These are phyloP conservation scores for Lophotis ruficrista DNA, from an alignment of 2,113 vertebrate genomes.

Conservation along the genomic window DNA sequence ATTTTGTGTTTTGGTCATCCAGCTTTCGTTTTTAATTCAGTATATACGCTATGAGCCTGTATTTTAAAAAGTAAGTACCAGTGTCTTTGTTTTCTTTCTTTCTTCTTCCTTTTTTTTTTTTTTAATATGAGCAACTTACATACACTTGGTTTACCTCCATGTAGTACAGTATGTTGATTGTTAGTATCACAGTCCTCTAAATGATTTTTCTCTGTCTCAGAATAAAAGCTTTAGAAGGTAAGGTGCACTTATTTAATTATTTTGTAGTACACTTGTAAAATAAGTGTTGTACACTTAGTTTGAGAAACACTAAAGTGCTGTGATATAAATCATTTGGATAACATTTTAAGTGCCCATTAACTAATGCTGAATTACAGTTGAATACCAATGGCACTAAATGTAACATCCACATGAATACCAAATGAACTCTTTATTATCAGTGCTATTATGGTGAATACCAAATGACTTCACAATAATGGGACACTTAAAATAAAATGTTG, in stretches of 20 bases:
- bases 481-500: constrained; percentile 71
- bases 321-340: constrained; percentile 72
- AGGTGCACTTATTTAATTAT: constrained; percentile 76
- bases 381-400: constrained; percentile 70
- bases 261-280: constrained; percentile 73
- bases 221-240: constrained; percentile 79
- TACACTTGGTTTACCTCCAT: constrained; percentile 47
- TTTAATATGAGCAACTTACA: constrained; percentile 34
- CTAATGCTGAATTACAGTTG: constrained; percentile 76
- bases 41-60: constrained; percentile 79
- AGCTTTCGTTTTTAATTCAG: constrained; percentile 76
- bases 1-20: constrained; percentile 70
- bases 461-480: constrained; percentile 72
- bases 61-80: constrained; percentile 80
- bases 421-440: constrained; percentile 77
- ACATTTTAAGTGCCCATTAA: constrained; percentile 81
- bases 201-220: constrained; percentile 73
- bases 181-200: constrained; percentile 71
- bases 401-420: constrained; percentile 72
- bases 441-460: constrained; percentile 67
- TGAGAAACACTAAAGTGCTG: constrained; percentile 65
- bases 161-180: constrained; percentile 62
- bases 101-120: neutral
- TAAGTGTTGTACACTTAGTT: constrained; percentile 72
- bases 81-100: constrained; percentile 68